phyloP scores from a whole-genome alignment of 2,113 vertebrate species.

The Taurulus bubalis region DNA sequence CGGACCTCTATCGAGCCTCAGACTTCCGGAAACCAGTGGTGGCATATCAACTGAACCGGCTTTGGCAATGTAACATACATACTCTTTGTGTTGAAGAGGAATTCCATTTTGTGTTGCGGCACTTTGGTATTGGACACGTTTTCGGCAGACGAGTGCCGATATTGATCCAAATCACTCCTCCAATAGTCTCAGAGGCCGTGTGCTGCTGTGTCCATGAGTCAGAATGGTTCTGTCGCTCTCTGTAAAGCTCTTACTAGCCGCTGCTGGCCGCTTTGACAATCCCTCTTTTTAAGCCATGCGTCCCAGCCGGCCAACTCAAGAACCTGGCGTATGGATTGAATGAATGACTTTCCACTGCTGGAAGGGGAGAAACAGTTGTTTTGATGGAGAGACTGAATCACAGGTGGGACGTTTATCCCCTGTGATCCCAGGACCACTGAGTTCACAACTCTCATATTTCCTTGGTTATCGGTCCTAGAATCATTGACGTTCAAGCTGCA shows the following conservation, averaged over 20 bases:
- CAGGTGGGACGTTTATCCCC: slow-evolving; percentile 42
- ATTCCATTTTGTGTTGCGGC: slow-evolving; percentile 7
- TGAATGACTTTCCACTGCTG: slow-evolving; percentile 40
- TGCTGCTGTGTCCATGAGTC: slow-evolving; percentile 35
- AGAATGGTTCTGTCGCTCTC: slow-evolving; percentile 38
- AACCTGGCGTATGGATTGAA: slow-evolving; percentile 29
- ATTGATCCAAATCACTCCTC: slow-evolving; percentile 63
- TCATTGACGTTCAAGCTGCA: slow-evolving; percentile 11
- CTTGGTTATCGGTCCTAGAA: slow-evolving; percentile 30
- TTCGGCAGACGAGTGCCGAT: slow-evolving; percentile 28
- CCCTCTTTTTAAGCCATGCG: slow-evolving; percentile 48
- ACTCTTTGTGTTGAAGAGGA: slow-evolving; percentile 34
- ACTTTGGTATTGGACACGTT: slow-evolving; percentile 54
- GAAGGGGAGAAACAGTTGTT: slow-evolving; percentile 28
- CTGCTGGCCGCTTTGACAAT: slow-evolving; percentile 25
- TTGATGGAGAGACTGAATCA: slow-evolving; percentile 44
- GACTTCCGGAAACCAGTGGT: slow-evolving; percentile 17
- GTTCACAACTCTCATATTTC: slow-evolving; percentile 23
- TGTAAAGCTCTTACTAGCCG: slow-evolving; percentile 51
- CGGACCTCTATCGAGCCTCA: neutral
- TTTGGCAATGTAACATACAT: slow-evolving; percentile 9
- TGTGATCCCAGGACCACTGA: slow-evolving; percentile 35
- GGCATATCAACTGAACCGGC: slow-evolving; percentile 53
- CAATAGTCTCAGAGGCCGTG: slow-evolving; percentile 43
- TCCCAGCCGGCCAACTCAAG: slow-evolving; percentile 45